These are phyloP conservation scores for Ligdia adustata DNA, from an alignment of 2,888 invertebrate genomes.

Conservation along the genomic window DNA sequence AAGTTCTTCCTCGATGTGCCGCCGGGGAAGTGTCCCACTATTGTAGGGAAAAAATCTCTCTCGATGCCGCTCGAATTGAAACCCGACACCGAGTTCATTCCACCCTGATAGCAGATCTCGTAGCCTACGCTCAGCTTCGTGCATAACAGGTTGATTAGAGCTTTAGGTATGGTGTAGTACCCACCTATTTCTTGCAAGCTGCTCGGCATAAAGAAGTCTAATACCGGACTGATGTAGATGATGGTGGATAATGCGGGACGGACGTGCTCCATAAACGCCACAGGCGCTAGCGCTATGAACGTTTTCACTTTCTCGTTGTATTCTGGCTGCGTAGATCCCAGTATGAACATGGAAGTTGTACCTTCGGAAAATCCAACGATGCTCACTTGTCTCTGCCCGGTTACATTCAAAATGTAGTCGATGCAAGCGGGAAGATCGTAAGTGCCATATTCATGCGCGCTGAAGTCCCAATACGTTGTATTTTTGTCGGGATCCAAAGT, in stretches of 20 bases:
- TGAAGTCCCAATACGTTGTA: conserved; percentile 74
- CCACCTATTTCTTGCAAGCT: conserved; percentile 39
- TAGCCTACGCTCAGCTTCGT: conserved; percentile 36
- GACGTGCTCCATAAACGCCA: conserved; percentile 29
- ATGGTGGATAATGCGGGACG: conserved; percentile 13
- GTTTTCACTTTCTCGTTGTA: conserved; percentile 82
- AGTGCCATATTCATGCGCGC: conserved; percentile 85
- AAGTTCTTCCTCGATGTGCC: conserved; percentile 52
- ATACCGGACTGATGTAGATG: conserved; percentile 29
- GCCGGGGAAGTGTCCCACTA: conserved; percentile 49
- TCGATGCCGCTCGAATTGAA: conserved; percentile 41
- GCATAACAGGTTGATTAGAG: conserved; percentile 39
- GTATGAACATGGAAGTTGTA: conserved; percentile 78
- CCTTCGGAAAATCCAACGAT: conserved; percentile 88
- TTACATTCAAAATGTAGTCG: conserved; percentile 52
- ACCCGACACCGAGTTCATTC: conserved; percentile 39
- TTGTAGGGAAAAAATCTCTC: conserved; percentile 37
- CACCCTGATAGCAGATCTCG: conserved; percentile 36
- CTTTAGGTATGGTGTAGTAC: conserved; percentile 30
- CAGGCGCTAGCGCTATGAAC: conserved; percentile 36
- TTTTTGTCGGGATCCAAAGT: conserved; percentile 51
- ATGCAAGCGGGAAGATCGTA: conserved; percentile 87
- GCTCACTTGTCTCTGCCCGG: conserved; percentile 77
- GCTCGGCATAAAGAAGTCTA: conserved; percentile 31
- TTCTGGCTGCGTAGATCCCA: conserved; percentile 75